Evolutionary conservation across 2,113 vertebrate genomes (phyloP), one percentile per base, ranked within the genome.

Genomic region (Atractosteus spatula): DNA sequence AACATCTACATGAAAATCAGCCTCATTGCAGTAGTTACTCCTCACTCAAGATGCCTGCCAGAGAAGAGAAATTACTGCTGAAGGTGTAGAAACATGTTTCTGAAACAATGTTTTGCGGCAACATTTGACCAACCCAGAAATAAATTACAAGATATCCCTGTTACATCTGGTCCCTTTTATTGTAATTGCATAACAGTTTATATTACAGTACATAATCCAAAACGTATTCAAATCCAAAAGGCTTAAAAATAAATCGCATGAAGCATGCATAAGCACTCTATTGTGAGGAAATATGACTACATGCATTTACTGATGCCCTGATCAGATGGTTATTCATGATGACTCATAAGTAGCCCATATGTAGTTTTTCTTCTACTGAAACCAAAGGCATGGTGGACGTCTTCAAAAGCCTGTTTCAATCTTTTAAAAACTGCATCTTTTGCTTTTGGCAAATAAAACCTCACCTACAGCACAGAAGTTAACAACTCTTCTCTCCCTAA

Each of bases 91-190:
- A 59, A 59, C 3, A 59, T 3, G 56, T 12, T 12, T 59, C n/a
- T 13, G 47, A 51, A 59, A 11, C 11, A 59, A 59, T 59, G 13
- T 59, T 59, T 59, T 86, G 76, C 73, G 74, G 77, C 56, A 82
- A 84, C 43, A 86, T 87, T 82, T 67, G 74, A 78, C 77, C 87
- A 90, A 89, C 87, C 87, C 86, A 83, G 79, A 82, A 80, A 86
- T 83, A 82, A 86, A 85, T 83, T 80, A 82, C 79, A 80, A 79
- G 76, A 82, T 77, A 55, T 75, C 79, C 82, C 78, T 75, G 78
- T 75, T 55, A 17, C 71, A 62, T 59, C 47, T 62, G 61, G 47
- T 65, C 8, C 41, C 41, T 70, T 65, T 41, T 55, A 56, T 10
- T 8, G 78, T 76, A 44, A 69, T 89, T 90, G 82, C 83, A 44